Base-by-base conservation (phyloP, 2,888 invertebrate genomes). In the Patella depressa region DNA sequence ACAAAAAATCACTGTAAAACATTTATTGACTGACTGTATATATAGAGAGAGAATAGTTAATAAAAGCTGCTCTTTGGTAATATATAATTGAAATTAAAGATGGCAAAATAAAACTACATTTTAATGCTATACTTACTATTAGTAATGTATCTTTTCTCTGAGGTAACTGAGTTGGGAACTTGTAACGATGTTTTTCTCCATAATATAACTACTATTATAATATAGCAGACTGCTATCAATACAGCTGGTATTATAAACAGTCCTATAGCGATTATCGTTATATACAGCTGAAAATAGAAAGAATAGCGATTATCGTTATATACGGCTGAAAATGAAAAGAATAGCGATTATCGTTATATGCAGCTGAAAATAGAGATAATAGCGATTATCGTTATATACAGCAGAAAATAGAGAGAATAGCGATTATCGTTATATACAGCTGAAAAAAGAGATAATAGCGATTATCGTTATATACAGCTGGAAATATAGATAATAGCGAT, bases 121-220 rank as follows among this genome's bases (percentile, higher is more conserved):
- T 24, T 24, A 1, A 24, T 24, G 24, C 24, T 24, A 24, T 24
- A 24, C 65, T 65, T 65, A 65, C 65, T 24, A 12, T 65, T 65
- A 12, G 65, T 24, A 12, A 65, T 65, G 24, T 24, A 65, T 65
- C 65, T 65, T 65, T 65, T 54, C 19, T 45, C 34, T 15, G 76
- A 59, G 12, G 72, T 55, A 14, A 29, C n/a, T 29, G 70, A 70
- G 29, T 53, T 71, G 7, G 59, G 29, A n/a, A 53, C 65, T 11
- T 78, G 72, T 17, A 84, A 78, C 4, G 80, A 81, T 11, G 86
- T 83, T 71, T 86, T 86, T 73, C 82, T 84, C 98, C 98, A 98
- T 86, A 98, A 97, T 17, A 97, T 97, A 88, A 95, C 94, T 1
- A 98, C 97, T 86, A 98, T 98, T 86, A 97, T 95, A 24, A 96